phyloP scores from a whole-genome alignment of 2,888 invertebrate genomes.

The Tetranychus truncatus region DNA sequence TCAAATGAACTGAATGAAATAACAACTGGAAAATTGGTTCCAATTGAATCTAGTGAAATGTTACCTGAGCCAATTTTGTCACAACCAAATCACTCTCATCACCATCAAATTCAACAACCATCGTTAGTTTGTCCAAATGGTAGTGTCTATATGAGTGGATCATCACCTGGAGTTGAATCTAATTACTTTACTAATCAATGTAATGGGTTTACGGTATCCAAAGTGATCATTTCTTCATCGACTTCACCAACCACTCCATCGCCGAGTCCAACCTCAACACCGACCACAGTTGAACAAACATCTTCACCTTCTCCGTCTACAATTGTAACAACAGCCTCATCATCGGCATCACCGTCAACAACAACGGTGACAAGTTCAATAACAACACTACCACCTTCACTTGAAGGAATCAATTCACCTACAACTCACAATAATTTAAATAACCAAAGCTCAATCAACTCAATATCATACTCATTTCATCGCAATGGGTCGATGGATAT shows the following conservation, averaged over 20 bases:
- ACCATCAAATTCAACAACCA: background rate
- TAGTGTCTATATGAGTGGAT: background rate
- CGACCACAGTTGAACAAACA: background rate
- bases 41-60: constrained; percentile 6
- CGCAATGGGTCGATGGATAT: constrained; percentile 13
- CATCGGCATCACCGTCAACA: background rate
- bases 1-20: background rate
- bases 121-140: background rate
- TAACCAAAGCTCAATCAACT: background rate
- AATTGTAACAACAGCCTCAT: background rate
- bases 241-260: background rate
- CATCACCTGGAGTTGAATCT: background rate
- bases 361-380: background rate
- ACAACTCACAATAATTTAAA: no score
- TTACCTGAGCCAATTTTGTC: background rate
- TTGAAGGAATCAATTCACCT: no score
- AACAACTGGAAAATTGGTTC: background rate
- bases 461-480: constrained; percentile 14
- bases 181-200: background rate
- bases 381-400: no score
- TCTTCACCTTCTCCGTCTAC: background rate
- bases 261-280: background rate
- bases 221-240: background rate
- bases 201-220: background rate
- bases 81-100: background rate